Percentiles rank a stretch among this genome's conserved stretches.
Evolutionary conservation across 2,797 vertebrate species (phyloP).

Genomic region (Pipistrellus nathusii): DNA sequence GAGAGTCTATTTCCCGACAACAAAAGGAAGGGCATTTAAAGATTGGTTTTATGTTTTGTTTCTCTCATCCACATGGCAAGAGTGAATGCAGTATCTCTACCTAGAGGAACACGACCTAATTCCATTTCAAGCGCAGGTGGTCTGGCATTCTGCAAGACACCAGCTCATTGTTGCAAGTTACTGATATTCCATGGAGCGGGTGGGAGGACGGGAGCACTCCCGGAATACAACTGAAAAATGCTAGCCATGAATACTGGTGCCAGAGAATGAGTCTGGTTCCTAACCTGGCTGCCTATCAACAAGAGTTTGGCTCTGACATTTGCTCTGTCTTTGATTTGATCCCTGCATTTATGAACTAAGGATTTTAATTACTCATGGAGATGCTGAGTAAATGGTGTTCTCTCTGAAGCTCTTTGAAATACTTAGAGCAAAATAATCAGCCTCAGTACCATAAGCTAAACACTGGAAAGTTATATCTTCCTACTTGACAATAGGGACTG

Average conservation of each 20-base stretch:
- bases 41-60: conserved; percentile 53
- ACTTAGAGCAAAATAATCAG: background rate
- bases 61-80: conserved; percentile 25
- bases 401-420: background rate
- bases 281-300: background rate
- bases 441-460: background rate
- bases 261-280: background rate
- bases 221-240: background rate
- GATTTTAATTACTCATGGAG: background rate
- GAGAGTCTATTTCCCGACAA: conserved; percentile 63
- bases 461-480: background rate
- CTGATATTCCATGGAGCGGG: rapidly evolving
- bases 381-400: background rate
- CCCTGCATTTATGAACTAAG: background rate
- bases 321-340: background rate
- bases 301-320: background rate
- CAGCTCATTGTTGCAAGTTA: background rate
- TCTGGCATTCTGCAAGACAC: background rate
- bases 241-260: background rate
- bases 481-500: background rate
- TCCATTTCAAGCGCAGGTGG: background rate
- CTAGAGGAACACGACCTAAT: background rate
- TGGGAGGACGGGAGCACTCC: rapidly evolving
- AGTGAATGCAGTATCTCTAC: background rate
- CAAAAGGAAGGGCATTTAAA: conserved; percentile 80